These are phyloP conservation scores for Microcebus griseorufus DNA, from an alignment of 2,113 vertebrate genomes.

Conservation along the genomic window DNA sequence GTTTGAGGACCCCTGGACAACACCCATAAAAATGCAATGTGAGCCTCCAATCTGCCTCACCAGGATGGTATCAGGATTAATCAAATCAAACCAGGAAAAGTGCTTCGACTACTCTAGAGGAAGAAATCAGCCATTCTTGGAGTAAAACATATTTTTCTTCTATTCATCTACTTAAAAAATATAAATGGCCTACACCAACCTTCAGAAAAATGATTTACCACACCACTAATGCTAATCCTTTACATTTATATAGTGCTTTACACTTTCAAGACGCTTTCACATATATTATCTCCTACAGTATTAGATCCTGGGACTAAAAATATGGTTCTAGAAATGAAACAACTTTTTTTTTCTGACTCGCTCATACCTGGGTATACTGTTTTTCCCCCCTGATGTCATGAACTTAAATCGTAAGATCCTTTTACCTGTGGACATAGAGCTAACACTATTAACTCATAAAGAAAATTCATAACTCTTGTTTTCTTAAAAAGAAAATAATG, in stretches of 20 bases:
- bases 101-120: background rate
- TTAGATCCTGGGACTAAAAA: slow-evolving; percentile 29
- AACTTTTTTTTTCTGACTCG: background rate
- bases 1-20: background rate
- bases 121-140: slow-evolving; percentile 35
- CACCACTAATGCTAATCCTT: slow-evolving; percentile 23
- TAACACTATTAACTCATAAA: slow-evolving; percentile 57
- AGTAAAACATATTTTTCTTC: slow-evolving; percentile 62
- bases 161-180: slow-evolving; percentile 63
- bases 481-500: slow-evolving; percentile 75
- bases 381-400: background rate
- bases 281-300: background rate
- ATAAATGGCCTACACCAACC: slow-evolving; percentile 51
- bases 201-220: slow-evolving; percentile 61
- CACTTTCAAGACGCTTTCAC: background rate
- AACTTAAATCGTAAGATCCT: slow-evolving; percentile 39
- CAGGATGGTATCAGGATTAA: background rate
- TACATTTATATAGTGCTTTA: slow-evolving; percentile 40
- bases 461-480: slow-evolving; percentile 60
- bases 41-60: background rate
- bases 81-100: slow-evolving; percentile 46
- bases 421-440: slow-evolving; percentile 4
- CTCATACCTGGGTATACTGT: background rate
- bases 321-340: slow-evolving; percentile 37
- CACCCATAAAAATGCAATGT: background rate